Conservation (phyloP, 1,140 invertebrate genomes). For the Pygmarrhopalites habei region DNA sequence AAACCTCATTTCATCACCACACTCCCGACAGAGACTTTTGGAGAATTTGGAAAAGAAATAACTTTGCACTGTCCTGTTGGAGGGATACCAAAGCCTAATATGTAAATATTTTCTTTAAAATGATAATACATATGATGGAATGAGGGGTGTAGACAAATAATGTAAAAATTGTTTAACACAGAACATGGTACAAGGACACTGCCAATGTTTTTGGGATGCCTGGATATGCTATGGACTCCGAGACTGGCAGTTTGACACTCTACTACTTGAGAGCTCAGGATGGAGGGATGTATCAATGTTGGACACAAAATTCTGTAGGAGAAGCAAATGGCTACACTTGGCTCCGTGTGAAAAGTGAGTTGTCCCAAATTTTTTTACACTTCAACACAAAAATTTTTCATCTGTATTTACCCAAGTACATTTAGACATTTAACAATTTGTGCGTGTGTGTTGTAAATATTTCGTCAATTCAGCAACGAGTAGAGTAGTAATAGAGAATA, state of each 20-base stretch:
- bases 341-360: slow-evolving; percentile 94
- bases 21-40: slow-evolving; percentile 65
- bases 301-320: slow-evolving; percentile 80
- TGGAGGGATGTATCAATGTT: slow-evolving; percentile 91
- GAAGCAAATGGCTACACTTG: slow-evolving; percentile 81
- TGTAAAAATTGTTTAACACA: background rate
- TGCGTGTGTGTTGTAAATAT: no score
- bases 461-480: no score
- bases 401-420: no score
- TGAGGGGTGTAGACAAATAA: no score
- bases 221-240: slow-evolving; percentile 43
- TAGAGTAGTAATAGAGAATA: no score
- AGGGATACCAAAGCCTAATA: slow-evolving; percentile 65
- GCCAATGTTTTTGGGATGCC: slow-evolving; percentile 17
- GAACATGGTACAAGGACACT: slow-evolving; percentile 35
- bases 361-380: no score
- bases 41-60: slow-evolving; percentile 63
- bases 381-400: no score
- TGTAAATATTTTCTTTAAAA: slow-evolving; percentile 45
- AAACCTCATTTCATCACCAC: slow-evolving; percentile 66
- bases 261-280: slow-evolving; percentile 74
- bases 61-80: slow-evolving; percentile 54
- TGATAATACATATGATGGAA: background rate
- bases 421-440: no score
- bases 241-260: slow-evolving; percentile 75